Conservation (phyloP, 2,888 invertebrate species). For the Eilema caniola region DNA sequence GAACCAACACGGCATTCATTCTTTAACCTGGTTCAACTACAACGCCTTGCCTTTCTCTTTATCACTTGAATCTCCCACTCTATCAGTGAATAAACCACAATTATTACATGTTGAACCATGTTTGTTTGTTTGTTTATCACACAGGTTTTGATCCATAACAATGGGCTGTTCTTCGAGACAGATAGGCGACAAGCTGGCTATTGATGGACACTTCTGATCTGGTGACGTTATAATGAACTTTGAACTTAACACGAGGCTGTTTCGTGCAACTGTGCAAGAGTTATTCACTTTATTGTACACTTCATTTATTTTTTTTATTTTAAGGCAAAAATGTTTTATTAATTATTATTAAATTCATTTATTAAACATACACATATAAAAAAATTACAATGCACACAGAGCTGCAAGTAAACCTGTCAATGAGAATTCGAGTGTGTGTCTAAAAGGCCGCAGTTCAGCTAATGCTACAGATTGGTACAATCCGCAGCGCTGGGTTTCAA, state of each 20-base stretch:
- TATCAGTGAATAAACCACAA: background rate
- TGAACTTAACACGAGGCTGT: slow-evolving; percentile 13
- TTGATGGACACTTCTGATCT: slow-evolving; percentile 23
- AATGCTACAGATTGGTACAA: too few species aligned
- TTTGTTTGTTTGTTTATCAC: slow-evolving; percentile 12
- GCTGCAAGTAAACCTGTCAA: too few species aligned
- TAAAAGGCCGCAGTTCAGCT: too few species aligned
- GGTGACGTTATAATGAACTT: slow-evolving; percentile 12
- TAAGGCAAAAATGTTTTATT: too few species aligned
- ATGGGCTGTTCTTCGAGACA: slow-evolving; percentile 14
- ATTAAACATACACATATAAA: too few species aligned
- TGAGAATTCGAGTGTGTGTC: too few species aligned
- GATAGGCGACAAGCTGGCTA: slow-evolving; percentile 23
- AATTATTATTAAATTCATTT: too few species aligned
- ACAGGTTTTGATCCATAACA: slow-evolving; percentile 11
- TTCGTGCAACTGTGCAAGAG: slow-evolving; percentile 8
- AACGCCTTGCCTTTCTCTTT: background rate
- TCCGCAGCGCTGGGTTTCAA: too few species aligned
- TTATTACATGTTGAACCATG: background rate
- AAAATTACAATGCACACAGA: too few species aligned
- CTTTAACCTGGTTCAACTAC: background rate
- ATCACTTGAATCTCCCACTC: background rate
- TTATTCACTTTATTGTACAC: background rate
- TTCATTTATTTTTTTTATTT: too few species aligned
- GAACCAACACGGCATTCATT: background rate